These are phyloP conservation scores for Cerceris rybyensis DNA, from an alignment of 2,888 invertebrate genomes.

Conservation along the genomic window DNA sequence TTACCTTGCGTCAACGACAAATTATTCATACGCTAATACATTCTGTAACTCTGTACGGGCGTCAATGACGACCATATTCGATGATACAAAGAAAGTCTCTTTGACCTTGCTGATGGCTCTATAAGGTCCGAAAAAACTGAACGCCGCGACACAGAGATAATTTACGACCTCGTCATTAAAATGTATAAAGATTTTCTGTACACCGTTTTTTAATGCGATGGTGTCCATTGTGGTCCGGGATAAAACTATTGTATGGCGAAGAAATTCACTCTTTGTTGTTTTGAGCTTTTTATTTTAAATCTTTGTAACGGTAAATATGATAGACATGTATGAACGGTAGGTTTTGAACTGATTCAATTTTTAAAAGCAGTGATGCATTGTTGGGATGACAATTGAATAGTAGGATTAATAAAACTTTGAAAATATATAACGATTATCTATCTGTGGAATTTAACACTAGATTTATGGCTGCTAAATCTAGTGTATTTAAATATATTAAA, in stretches of 20 bases:
- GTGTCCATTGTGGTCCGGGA: slow-evolving; percentile 2
- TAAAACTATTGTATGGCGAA: slow-evolving; percentile 11
- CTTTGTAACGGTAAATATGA: too few species aligned
- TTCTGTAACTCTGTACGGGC: slow-evolving; percentile 19
- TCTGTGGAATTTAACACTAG: too few species aligned
- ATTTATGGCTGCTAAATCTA: too few species aligned
- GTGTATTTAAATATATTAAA: too few species aligned
- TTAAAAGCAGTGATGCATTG: too few species aligned
- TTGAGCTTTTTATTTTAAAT: too few species aligned
- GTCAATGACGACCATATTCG: slow-evolving; percentile 27
- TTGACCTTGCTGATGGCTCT: slow-evolving; percentile 42
- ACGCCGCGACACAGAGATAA: slow-evolving; percentile 27
- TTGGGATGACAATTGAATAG: too few species aligned
- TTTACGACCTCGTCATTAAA: slow-evolving; percentile 55
- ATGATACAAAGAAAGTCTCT: slow-evolving; percentile 41
- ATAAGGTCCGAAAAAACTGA: slow-evolving; percentile 47
- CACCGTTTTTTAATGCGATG: slow-evolving; percentile 23
- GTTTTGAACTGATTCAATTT: too few species aligned
- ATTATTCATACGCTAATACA: slow-evolving; percentile 29
- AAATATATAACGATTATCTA: too few species aligned
- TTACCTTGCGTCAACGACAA: slow-evolving; percentile 2
- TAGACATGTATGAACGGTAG: too few species aligned
- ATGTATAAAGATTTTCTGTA: slow-evolving; percentile 51
- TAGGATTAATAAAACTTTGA: too few species aligned
- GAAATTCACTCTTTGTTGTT: neutral